Base-by-base conservation (phyloP, 2,888 invertebrate genomes). In the Caenorhabditis doughertyi region DNA sequence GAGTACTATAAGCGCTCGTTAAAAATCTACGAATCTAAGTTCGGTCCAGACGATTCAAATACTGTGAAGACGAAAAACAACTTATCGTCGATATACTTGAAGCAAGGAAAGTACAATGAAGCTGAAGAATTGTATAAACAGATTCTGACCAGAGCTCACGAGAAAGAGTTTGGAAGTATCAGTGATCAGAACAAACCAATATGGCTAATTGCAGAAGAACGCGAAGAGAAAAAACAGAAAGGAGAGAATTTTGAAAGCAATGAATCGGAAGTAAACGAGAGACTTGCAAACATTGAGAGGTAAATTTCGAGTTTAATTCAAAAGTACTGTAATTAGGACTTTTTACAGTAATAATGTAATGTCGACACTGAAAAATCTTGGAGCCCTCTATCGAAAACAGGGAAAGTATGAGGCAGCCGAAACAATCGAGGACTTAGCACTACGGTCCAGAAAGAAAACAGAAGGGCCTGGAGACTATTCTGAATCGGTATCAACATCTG, bases 31-130 rank as follows among this genome's bases (percentile, higher is more conserved):
- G 97, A 98, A 93, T 95, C 95, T 88, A 96, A 97, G 92, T 94
- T 98, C 47, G 98, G 98, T 0, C 96, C 96, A 0, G 97, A 97
- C 92, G 98, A 99, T 94, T 96, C 98, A 51, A 98, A 98, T 93
- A 98, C 99, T 8, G 97, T 97, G 89, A 99, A 99, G 94, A 99
- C 99, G 58, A 99, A 98, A 94, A 99, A 99, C 93, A 99, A 99
- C 93, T 94, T 99, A 92, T 98, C 99, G 49, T 98, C 98, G 13
- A 98, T 98, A 93, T 98, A 96, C 93, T 94, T 99, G 91, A 99
- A 99, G 93, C 94, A 94, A 92, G 97, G 97, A 88, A 99, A 99
- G 93, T 99, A 98, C 94, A 96, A 97, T 86, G 97, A 98, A 93
- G 99, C 99, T 0, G 99, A 99, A 94, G 95, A 96, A 76, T 94